A percentile compares a stretch with the other conserved stretches of the same genome.
Conservation (phyloP, 1,140 invertebrate species). For the Sitodiplosis mosellana region DNA sequence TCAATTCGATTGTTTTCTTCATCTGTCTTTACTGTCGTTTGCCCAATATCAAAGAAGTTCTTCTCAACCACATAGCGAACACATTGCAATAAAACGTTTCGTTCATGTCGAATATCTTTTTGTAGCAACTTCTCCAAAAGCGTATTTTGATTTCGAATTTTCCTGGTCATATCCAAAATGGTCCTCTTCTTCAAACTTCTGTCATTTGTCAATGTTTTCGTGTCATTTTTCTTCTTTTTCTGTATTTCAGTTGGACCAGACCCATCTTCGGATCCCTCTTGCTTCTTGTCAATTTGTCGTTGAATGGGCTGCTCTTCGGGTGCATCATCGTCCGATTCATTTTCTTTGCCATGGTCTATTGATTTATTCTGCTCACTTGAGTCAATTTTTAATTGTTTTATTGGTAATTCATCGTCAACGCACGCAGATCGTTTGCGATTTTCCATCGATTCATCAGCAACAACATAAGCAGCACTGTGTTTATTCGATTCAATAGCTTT, state of each 20-base stretch:
- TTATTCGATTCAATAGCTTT: conserved; percentile 1
- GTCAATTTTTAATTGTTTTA: conserved; percentile 6
- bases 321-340: conserved; percentile 14
- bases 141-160: conserved; percentile 25
- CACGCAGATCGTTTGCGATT: conserved; percentile 4
- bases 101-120: conserved; percentile 44
- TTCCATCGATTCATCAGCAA: conserved; percentile 1
- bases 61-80: conserved; percentile 48
- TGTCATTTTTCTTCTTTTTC: conserved; percentile 11
- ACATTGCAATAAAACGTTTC: conserved; percentile 57
- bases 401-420: conserved; percentile 5
- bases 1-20: not conserved
- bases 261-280: not conserved
- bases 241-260: conserved; percentile 26
- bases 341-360: conserved; percentile 8
- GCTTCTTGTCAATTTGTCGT: not conserved
- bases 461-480: conserved; percentile 13
- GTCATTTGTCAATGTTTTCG: conserved; percentile 5
- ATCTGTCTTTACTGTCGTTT: not conserved
- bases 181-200: conserved; percentile 1
- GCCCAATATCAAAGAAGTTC: conserved; percentile 37
- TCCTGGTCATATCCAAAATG: not conserved
- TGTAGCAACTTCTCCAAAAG: conserved; percentile 37
- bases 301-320: conserved; percentile 14
- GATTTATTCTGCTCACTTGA: conserved; percentile 2